Evolutionary conservation across 2,113 vertebrate genomes (phyloP), one percentile per base, ranked within the genome.

Genomic region (Lepisosteus osseus): DNA sequence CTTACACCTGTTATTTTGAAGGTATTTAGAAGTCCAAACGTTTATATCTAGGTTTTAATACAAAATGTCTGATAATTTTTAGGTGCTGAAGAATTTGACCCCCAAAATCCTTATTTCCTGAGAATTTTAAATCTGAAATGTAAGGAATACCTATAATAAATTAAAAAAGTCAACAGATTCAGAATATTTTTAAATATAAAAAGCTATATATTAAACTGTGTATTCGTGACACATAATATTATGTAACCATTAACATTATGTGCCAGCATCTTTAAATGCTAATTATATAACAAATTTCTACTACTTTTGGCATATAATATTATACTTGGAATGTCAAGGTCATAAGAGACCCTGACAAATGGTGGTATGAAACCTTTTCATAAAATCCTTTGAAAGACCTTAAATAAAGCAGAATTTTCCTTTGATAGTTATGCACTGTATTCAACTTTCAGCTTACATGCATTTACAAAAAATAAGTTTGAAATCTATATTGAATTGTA

Each of bases 81-180:
- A 75, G 71, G 78, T 80, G 80, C 47, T 78, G 61, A 83, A 77
- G 71, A 14, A 64, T 59, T 15, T 59, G 14, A 59, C 79, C 67
- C 77, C 78, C 75, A 75, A 56, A 80, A 61, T 88, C 88, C 87
- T 87, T 90, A 87, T 86, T 92, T 96, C 95, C 95, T 98, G 95
- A 98, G 95, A 92, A 92, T 93, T 86, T 86, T 87, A 92, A 90
- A 87, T 92, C 92, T 93, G 91, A 91, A 96, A 96, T 93, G 93
- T 89, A 90, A 85, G 89, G 82, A 92, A 91, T 90, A 93, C 76
- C 91, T 86, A 89, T 90, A 95, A 94, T 91, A 94, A 92, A 92
- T 91, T 89, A 92, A 79, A 86, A 76, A 80, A 73, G 81, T 74
- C 86, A 54, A 74, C 88, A 80, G 79, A 85, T 85, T 71, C 85